phyloP scores from a whole-genome alignment of 2,888 invertebrate species.

The Ctena decussata region DNA sequence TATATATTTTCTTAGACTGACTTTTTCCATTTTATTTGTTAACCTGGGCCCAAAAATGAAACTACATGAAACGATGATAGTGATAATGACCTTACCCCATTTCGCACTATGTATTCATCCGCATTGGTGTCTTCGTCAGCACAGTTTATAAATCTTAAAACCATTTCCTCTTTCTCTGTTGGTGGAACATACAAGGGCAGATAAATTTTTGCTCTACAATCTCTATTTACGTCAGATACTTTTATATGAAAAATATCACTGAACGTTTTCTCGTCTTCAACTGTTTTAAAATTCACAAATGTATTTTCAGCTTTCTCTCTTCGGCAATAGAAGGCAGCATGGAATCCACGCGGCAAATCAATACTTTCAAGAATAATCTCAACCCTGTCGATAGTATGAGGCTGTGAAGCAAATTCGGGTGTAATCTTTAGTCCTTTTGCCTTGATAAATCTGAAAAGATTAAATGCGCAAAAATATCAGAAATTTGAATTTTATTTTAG shows the following conservation, averaged over 20 bases:
- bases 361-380: conserved; percentile 40
- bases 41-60: too few species aligned
- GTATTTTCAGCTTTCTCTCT: conserved; percentile 55
- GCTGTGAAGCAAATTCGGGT: background rate
- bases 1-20: too few species aligned
- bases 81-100: conserved; percentile 40
- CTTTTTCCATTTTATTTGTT: too few species aligned
- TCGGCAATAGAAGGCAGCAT: conserved; percentile 50
- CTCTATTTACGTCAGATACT: conserved; percentile 44
- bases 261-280: conserved; percentile 43
- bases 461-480: too few species aligned
- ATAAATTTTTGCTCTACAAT: conserved; percentile 40
- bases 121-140: background rate
- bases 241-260: conserved; percentile 60
- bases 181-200: conserved; percentile 57
- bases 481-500: too few species aligned
- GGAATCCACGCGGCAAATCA: conserved; percentile 46
- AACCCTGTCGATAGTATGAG: conserved; percentile 35
- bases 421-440: conserved; percentile 54
- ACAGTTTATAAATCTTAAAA: conserved; percentile 35
- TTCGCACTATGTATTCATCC: background rate
- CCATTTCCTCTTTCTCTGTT: conserved; percentile 52
- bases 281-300: conserved; percentile 21
- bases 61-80: too few species aligned
- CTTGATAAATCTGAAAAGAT: conserved; percentile 39